Percentiles rank a stretch among this genome's conserved stretches.
Evolutionary conservation across 2,797 vertebrate species (phyloP).

Genomic region (Bufotes viridis): DNA sequence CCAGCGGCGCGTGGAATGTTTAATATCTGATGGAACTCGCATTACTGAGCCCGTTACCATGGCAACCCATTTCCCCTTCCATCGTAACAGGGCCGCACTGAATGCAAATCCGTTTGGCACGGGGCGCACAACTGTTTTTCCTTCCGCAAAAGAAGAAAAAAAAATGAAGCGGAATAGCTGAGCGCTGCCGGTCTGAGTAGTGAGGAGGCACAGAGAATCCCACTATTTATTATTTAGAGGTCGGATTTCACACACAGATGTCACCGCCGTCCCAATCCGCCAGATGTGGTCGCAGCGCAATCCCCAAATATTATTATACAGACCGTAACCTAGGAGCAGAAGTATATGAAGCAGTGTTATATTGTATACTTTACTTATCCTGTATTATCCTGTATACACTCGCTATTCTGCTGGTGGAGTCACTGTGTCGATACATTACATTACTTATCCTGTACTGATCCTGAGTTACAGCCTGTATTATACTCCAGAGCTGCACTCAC

Average conservation of each 20-base stretch:
- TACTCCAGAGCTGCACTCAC: too few relatives aligned
- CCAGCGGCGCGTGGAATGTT: constrained; percentile 45
- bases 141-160: constrained; percentile 30
- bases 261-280: neutral
- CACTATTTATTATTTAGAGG: constrained; percentile 14
- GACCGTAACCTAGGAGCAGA: constrained; percentile 17
- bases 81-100: neutral
- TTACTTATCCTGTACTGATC: too few relatives aligned
- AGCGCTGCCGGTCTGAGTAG: neutral
- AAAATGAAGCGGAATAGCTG: constrained; percentile 27
- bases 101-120: constrained; percentile 43
- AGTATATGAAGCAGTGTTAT: neutral
- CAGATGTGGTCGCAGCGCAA: constrained; percentile 49
- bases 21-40: constrained; percentile 45
- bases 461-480: too few relatives aligned
- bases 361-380: too few relatives aligned
- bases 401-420: too few relatives aligned
- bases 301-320: constrained; percentile 52
- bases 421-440: too few relatives aligned
- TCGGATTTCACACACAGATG: constrained; percentile 38
- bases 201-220: neutral
- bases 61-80: constrained; percentile 17
- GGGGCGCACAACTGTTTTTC: neutral
- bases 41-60: constrained; percentile 24
- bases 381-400: too few relatives aligned